Conservation (phyloP, 2,888 invertebrate genomes). For the Cheilosia grossa region DNA sequence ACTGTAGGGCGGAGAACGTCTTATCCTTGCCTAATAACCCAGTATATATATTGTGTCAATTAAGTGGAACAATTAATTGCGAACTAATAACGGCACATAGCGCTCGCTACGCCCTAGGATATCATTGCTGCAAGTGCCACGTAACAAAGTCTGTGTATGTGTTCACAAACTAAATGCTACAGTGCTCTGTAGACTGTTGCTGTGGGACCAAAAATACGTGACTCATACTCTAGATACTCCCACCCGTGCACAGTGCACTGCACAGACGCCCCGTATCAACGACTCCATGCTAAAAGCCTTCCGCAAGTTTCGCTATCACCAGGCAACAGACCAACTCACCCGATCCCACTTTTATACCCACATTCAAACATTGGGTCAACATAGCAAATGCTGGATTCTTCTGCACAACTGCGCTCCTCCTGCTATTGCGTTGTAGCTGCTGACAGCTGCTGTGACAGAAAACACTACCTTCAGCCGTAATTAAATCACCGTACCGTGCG, state of each 20-base stretch:
- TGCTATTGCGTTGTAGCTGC: conserved; percentile 43
- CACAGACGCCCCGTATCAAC: background rate
- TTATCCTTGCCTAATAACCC: conserved; percentile 30
- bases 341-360: background rate
- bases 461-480: conserved; percentile 71
- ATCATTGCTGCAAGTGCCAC: background rate
- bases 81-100: conserved; percentile 37
- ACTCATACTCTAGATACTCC: conserved; percentile 3
- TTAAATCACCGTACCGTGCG: conserved; percentile 69
- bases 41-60: background rate
- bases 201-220: conserved; percentile 31
- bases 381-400: conserved; percentile 57
- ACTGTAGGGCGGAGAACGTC: background rate
- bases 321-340: conserved; percentile 11
- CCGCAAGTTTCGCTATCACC: conserved; percentile 52
- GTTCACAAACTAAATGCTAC: conserved; percentile 20
- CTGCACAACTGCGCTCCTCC: conserved; percentile 42
- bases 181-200: conserved; percentile 1
- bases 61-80: conserved; percentile 44
- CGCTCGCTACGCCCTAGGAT: conserved; percentile 2
- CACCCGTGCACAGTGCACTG: background rate
- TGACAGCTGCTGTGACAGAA: conserved; percentile 68
- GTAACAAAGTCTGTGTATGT: background rate
- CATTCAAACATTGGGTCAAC: conserved; percentile 48
- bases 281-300: conserved; percentile 4